Evolutionary conservation across 2,797 vertebrate genomes (phyloP).

Genomic region (Rachycentron canadum): DNA sequence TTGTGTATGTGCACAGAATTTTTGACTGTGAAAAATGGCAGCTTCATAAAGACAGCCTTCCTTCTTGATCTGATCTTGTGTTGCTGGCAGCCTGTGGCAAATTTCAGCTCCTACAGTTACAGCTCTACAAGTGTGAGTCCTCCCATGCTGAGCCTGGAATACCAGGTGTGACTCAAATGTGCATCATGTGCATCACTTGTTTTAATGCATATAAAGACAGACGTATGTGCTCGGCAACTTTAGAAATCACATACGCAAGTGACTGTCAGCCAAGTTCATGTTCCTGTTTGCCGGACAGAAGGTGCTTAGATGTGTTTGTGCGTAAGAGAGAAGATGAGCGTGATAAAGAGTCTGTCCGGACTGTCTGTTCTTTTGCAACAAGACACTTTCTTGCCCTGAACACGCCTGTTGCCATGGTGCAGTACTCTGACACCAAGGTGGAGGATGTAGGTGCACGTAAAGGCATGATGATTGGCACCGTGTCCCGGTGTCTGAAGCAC

Average conservation of each 20-base stretch:
- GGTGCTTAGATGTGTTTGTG: neutral
- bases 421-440: slow-evolving; percentile 38
- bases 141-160: slow-evolving; percentile 21
- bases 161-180: slow-evolving; percentile 51
- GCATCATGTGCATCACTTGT: slow-evolving; percentile 8
- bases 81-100: too few relatives aligned
- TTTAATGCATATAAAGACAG: neutral
- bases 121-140: slow-evolving; percentile 28
- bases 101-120: too few relatives aligned
- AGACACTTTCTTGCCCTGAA: slow-evolving; percentile 23
- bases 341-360: neutral
- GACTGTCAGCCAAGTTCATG: neutral
- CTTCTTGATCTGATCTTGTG: slow-evolving; percentile 8
- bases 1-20: neutral
- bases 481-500: slow-evolving; percentile 34
- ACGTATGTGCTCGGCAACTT: slow-evolving; percentile 21
- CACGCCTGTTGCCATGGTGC: slow-evolving; percentile 65
- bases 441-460: slow-evolving; percentile 34
- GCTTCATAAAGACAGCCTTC: neutral
- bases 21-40: neutral
- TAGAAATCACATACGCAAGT: neutral
- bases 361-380: slow-evolving; percentile 22
- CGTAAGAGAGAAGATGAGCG: neutral
- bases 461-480: slow-evolving; percentile 40
- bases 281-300: neutral